Base-by-base conservation (phyloP, 2,888 invertebrate genomes). In the Thumatha senex region DNA sequence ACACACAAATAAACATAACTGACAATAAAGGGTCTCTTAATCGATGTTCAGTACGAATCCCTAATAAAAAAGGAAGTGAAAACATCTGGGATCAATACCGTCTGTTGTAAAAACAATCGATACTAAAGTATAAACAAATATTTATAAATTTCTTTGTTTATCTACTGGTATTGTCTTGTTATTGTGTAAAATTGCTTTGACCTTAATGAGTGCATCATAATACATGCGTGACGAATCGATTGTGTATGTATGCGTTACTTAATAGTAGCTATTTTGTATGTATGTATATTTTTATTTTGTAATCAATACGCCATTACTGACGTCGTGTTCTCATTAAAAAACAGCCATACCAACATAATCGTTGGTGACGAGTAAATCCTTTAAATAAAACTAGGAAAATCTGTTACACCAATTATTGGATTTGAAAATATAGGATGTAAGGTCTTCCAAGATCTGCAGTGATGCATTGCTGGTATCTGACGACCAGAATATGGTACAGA, bases 151-250 rank as follows among this genome's bases (percentile, higher is more conserved):
- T 61, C 62, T 62, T 70, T 68, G 72, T 66, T 59, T 51, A 51
- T 52, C 41, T 40, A 12, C 48, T 54, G 54, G 44, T 68, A 54
- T 65, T 60, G 60, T 60, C 63, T 56, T 54, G 40, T 46, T 40
- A 45, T 48, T 53, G 43, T 52, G 36, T 43, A 39, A 58, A 55
- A 51, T 51, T 51, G 46, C 53, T 50, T 62, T 70, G 67, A 70
- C 67, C 72, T 70, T 63, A 43, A 38, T 58, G 54, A 42, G 35
- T 58, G 54, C 53, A 61, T 63, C 11, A n/a, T 54, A 51, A 13
- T 61, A 56, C 39, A 65, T 70, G 67, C 74, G 65, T 70, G 71
- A 67, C 62, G 67, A 69, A 70, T 56, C 48, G 18, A 24, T 24
- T 24, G 18, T 24, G 5, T 36, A 50, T 54, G 57, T 63, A 45